Evolutionary conservation across 2,113 vertebrate genomes (phyloP).

Genomic region (Cairina moschata): DNA sequence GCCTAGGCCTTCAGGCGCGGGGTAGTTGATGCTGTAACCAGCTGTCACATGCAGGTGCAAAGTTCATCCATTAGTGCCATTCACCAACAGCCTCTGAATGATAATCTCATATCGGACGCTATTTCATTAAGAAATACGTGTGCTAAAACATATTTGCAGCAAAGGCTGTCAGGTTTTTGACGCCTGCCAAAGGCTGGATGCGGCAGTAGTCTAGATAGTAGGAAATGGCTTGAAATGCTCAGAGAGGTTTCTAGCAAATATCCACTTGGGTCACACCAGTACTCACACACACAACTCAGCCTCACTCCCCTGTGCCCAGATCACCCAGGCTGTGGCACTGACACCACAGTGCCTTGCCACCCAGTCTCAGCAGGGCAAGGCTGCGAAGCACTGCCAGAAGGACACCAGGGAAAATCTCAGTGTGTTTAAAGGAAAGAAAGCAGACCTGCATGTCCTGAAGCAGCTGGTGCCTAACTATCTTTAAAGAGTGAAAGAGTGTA

Average conservation of each 20-base stretch:
- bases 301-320: background rate
- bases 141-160: conserved; percentile 9
- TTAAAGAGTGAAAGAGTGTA: background rate
- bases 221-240: background rate
- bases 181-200: background rate
- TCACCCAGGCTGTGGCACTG: fast-evolving
- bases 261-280: background rate
- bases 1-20: conserved; percentile 65
- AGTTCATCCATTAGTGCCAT: conserved; percentile 77
- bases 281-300: background rate
- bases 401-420: background rate
- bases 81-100: conserved; percentile 72
- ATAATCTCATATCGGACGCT: conserved; percentile 71
- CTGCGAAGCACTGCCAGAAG: background rate
- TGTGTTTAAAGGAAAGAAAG: background rate
- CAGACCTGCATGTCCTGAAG: background rate
- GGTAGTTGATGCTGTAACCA: conserved; percentile 87
- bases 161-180: background rate
- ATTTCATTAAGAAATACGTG: conserved; percentile 62
- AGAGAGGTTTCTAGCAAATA: background rate
- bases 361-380: fast-evolving
- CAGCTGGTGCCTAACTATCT: background rate
- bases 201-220: conserved; percentile 1
- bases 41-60: conserved; percentile 80
- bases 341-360: background rate